Evolutionary conservation across 1,140 invertebrate genomes (phyloP), one percentile per base, ranked within the genome.

Genomic region (Campoletis sonorensis): DNA sequence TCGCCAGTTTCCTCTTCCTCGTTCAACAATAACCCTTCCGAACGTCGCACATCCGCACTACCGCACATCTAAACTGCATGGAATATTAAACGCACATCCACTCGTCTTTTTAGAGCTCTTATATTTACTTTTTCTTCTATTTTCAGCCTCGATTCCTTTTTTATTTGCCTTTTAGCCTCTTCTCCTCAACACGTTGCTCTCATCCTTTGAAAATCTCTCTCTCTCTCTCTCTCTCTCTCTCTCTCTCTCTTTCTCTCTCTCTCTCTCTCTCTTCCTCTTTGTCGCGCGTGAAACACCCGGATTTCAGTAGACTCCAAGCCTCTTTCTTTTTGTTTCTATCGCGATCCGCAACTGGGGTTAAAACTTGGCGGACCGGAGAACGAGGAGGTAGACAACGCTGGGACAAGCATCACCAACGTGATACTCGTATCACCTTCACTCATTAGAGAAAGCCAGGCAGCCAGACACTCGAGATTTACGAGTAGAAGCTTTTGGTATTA

Each of bases 1-100:
- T 27, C 21, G 61, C 21, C 10, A 15, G 8, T 27, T 64, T 87
- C 89, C 89, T 80, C 89, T 86, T 87, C 89, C 23, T 27, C 23
- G 23, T 13, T 15, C 61, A 54, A 23, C 61, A 26, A 64, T 64
- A 64, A n/a, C 16, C 51, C 23, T 13, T 64, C 54, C 61, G 26
- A 64, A 23, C 3, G 61, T 64, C 23, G 61, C 61, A 64, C 61
- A 26, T 15, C 26, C 61, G 61, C 61, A 64, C 23, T 27, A 64
- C 23, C 61, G 4, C 61, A 64, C 23, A 64, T 23, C 61, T 64
- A 64, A 26, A 64, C 7, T 64, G 27, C 26, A 27, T 64, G 23
- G 26, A 64, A 64, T 27, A 26, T 64, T 27, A 27, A n/a, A 64
- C 61, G 61, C 61, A 64, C 51, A 51, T 51, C 49, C 49, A 51